Evolutionary conservation across 2,113 vertebrate genomes (phyloP).

Genomic region (Vombatus ursinus): DNA sequence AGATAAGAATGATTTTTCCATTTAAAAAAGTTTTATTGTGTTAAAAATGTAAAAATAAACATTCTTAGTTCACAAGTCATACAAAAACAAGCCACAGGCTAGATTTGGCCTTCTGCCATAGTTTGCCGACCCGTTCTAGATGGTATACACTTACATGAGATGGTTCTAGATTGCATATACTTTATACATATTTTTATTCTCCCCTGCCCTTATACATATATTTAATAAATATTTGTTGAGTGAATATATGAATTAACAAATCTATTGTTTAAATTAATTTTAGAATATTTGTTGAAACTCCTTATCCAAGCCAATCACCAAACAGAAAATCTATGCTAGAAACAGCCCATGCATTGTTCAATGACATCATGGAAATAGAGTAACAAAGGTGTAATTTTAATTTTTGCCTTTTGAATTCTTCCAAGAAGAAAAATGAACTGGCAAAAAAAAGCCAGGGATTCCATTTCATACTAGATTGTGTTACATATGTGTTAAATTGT

Average conservation of each 20-base stretch:
- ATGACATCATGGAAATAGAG: not conserved
- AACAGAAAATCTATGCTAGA: not conserved
- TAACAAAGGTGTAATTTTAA: not conserved
- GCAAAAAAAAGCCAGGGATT: not conserved
- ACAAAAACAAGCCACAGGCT: not conserved
- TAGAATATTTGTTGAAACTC: not conserved
- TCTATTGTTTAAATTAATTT: not conserved
- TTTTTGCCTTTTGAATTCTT: constrained; percentile 19
- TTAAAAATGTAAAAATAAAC: not conserved
- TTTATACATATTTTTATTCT: too few relatives aligned
- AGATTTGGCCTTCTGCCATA: not conserved
- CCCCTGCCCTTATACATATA: too few relatives aligned
- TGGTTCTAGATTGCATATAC: too few relatives aligned
- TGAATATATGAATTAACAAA: not conserved
- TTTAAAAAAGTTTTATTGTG: not conserved
- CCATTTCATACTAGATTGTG: not conserved
- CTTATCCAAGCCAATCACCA: not conserved
- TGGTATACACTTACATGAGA: too few relatives aligned
- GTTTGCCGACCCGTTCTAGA: not conserved
- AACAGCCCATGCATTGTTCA: not conserved
- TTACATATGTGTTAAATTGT: not conserved
- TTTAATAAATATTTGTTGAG: not conserved
- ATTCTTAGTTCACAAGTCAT: not conserved
- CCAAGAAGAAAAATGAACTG: not conserved
- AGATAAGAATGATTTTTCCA: too few relatives aligned